Percentiles rank a stretch among this genome's conserved stretches.
Evolutionary conservation across 2,888 invertebrate genomes (phyloP).

Genomic region (Aradus depressus): DNA sequence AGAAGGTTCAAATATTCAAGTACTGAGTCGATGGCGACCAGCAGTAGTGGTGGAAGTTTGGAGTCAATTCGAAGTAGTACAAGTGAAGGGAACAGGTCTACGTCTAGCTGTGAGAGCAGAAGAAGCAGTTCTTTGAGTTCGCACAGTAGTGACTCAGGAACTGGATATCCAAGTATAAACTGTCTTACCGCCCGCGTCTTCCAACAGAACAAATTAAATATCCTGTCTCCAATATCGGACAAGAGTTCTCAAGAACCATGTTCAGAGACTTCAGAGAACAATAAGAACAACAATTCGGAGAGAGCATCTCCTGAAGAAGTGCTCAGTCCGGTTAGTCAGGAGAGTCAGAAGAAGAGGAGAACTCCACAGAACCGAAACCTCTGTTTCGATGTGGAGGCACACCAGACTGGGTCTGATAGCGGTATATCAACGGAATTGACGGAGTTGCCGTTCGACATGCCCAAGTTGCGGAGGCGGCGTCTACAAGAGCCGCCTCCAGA

Average conservation of each 20-base stretch:
- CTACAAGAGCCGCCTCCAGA: conserved; percentile 39
- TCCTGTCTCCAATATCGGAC: conserved; percentile 79
- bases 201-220: conserved; percentile 66
- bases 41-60: conserved; percentile 71
- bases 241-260: conserved; percentile 80
- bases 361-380: conserved; percentile 63
- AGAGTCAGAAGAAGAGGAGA: conserved; percentile 49
- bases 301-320: conserved; percentile 59
- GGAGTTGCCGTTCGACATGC: conserved; percentile 74
- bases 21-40: conserved; percentile 78
- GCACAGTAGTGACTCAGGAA: conserved; percentile 57
- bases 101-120: conserved; percentile 71
- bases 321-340: conserved; percentile 32
- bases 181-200: conserved; percentile 46
- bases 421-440: conserved; percentile 53
- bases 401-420: conserved; percentile 77
- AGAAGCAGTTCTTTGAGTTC: conserved; percentile 75
- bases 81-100: conserved; percentile 76
- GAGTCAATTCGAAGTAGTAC: conserved; percentile 77
- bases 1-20: conserved; percentile 55
- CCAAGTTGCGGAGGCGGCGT: conserved; percentile 58
- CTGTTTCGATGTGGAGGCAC: conserved; percentile 40
- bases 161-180: conserved; percentile 23
- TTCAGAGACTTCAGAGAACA: conserved; percentile 71
- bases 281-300: conserved; percentile 64